Evolutionary conservation across 92 coral and sea anemone genomes (phyloP).

Genomic region (Galaxea fascicularis): DNA sequence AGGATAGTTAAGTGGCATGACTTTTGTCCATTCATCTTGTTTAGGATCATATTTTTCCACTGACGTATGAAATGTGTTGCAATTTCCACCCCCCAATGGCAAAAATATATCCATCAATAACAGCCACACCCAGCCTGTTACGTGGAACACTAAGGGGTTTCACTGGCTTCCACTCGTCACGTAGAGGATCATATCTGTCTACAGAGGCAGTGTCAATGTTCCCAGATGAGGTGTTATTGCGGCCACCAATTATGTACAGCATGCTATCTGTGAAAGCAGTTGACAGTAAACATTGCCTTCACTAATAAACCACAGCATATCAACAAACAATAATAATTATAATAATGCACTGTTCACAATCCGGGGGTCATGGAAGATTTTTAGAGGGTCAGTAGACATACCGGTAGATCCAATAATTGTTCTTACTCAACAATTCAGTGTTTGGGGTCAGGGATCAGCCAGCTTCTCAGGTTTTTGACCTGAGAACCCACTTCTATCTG

Average conservation of each 20-base stretch:
- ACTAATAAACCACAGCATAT: not conserved
- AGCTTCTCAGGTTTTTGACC: no score
- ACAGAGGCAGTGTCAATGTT: slow-evolving; percentile 78
- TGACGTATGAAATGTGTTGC: slow-evolving; percentile 63
- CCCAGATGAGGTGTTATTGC: slow-evolving; percentile 80
- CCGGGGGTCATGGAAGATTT: no score
- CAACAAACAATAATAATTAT: not conserved
- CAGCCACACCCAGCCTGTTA: slow-evolving; percentile 78
- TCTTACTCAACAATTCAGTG: no score
- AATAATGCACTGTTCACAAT: no score
- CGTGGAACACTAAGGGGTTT: slow-evolving; percentile 77
- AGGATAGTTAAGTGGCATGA: slow-evolving; percentile 65
- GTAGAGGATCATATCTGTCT: slow-evolving; percentile 79
- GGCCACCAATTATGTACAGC: slow-evolving; percentile 87
- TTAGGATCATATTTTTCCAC: slow-evolving; percentile 73
- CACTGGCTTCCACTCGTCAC: slow-evolving; percentile 72
- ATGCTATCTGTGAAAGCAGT: slow-evolving; percentile 60
- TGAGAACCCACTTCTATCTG: no score
- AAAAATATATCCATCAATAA: slow-evolving; percentile 67
- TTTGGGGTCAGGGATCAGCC: no score
- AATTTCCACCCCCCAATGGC: slow-evolving; percentile 89
- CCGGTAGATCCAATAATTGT: no score
- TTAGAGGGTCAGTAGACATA: no score
- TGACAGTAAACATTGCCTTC: not conserved
- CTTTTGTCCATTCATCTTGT: slow-evolving; percentile 72